Conservation (phyloP, 2,113 vertebrate species). For the Phylloscopus whistleri region DNA sequence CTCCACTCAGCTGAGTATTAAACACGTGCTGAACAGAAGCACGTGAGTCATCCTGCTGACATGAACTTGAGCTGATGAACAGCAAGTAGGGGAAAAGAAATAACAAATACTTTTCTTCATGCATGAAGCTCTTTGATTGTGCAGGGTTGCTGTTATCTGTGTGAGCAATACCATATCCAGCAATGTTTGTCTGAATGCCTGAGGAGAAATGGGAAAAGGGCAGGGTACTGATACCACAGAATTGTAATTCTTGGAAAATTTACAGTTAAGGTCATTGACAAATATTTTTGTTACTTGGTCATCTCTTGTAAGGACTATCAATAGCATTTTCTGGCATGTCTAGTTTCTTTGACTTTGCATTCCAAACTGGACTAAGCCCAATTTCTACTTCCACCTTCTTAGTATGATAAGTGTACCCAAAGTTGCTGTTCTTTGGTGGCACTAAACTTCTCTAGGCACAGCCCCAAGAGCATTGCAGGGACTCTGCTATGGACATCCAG, state of each 20-base stretch:
- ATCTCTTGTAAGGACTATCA: not conserved
- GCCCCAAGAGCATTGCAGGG: not conserved
- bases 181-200: not conserved
- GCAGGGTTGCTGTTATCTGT: not conserved
- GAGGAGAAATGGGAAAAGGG: not conserved
- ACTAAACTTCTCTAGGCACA: not conserved
- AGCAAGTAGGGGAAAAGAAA: not conserved
- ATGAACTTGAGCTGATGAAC: conserved; percentile 18
- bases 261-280: not conserved
- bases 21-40: conserved; percentile 2
- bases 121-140: not conserved
- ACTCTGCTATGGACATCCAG: not conserved
- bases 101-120: conserved; percentile 27
- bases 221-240: not conserved
- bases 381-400: not conserved
- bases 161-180: not conserved
- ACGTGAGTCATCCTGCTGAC: conserved; percentile 22
- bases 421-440: not conserved
- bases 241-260: not conserved
- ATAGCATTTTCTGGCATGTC: not conserved
- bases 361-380: not conserved
- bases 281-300: not conserved
- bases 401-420: not conserved
- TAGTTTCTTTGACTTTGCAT: not conserved
- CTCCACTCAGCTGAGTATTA: conserved; percentile 4